phyloP scores from a whole-genome alignment of 1,140 invertebrate genomes.

The Whitmania pigra region DNA sequence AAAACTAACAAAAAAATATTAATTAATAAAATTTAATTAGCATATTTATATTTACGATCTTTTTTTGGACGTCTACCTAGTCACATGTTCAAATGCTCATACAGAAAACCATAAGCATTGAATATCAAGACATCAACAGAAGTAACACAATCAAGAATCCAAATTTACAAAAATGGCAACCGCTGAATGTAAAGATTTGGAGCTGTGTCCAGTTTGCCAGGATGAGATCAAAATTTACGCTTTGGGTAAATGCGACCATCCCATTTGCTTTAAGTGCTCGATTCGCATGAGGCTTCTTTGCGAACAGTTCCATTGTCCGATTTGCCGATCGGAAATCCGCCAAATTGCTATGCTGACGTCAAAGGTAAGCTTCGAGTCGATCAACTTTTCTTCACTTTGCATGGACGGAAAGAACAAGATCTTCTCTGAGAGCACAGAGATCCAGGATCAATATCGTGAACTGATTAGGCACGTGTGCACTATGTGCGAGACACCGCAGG shows the following conservation, averaged over 20 bases:
- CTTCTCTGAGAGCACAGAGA: constrained; percentile 59
- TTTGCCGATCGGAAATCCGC: constrained; percentile 15
- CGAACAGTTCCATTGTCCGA: constrained; percentile 20
- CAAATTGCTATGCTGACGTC: constrained; percentile 32
- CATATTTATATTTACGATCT: too few relatives aligned
- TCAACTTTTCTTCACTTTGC: constrained; percentile 32
- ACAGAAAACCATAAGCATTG: too few relatives aligned
- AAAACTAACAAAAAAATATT: too few relatives aligned
- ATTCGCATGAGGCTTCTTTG: constrained; percentile 20
- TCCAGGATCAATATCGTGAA: constrained; percentile 56
- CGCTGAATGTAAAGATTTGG: background rate
- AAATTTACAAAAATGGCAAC: too few relatives aligned
- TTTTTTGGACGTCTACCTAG: too few relatives aligned
- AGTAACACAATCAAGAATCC: too few relatives aligned
- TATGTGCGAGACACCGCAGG: constrained; percentile 46
- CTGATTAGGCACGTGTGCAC: constrained; percentile 66
- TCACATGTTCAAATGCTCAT: too few relatives aligned
- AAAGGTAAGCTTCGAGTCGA: constrained; percentile 29
- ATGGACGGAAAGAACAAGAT: constrained; percentile 63
- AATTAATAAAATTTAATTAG: too few relatives aligned
- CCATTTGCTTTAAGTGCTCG: constrained; percentile 20
- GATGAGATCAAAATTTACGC: constrained; percentile 19
- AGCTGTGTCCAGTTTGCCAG: constrained; percentile 16
- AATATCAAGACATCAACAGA: too few relatives aligned
- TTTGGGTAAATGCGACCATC: constrained; percentile 18